Evolutionary conservation across 2,888 invertebrate genomes (phyloP).

Genomic region (Ophion obscuratus): DNA sequence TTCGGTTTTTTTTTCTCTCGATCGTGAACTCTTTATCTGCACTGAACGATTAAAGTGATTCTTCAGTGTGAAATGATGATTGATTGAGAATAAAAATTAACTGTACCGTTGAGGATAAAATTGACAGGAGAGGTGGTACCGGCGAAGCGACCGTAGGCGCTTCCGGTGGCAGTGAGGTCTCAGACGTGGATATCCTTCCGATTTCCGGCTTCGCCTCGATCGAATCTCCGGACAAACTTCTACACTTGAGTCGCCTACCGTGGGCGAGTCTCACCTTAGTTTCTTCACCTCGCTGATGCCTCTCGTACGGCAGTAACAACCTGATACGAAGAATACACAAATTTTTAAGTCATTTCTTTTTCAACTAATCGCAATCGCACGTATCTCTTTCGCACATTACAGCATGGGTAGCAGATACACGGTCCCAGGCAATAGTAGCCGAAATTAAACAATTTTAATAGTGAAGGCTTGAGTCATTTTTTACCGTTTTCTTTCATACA

Average conservation of each 20-base stretch:
- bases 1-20: too few species aligned
- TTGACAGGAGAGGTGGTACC: constrained; percentile 77
- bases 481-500: too few species aligned
- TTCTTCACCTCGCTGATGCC: constrained; percentile 85
- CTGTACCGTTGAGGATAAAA: constrained; percentile 77
- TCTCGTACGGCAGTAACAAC: constrained; percentile 89
- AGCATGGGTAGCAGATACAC: too few species aligned
- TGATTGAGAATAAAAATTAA: background rate
- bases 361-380: background rate
- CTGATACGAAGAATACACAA: constrained; percentile 80
- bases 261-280: constrained; percentile 77
- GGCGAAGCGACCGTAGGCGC: constrained; percentile 80
- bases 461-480: background rate
- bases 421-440: background rate
- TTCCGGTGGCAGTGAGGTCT: constrained; percentile 75
- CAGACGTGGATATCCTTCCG: constrained; percentile 81
- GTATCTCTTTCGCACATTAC: too few species aligned
- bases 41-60: background rate
- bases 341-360: background rate
- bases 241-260: constrained; percentile 79
- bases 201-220: constrained; percentile 82
- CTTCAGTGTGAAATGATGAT: background rate
- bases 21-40: too few species aligned
- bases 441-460: background rate
- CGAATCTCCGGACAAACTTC: constrained; percentile 83